A percentile compares a stretch with the other conserved stretches of the same genome.
Evolutionary conservation across 2,888 invertebrate species (phyloP).

Genomic region (Oligia strigilis): DNA sequence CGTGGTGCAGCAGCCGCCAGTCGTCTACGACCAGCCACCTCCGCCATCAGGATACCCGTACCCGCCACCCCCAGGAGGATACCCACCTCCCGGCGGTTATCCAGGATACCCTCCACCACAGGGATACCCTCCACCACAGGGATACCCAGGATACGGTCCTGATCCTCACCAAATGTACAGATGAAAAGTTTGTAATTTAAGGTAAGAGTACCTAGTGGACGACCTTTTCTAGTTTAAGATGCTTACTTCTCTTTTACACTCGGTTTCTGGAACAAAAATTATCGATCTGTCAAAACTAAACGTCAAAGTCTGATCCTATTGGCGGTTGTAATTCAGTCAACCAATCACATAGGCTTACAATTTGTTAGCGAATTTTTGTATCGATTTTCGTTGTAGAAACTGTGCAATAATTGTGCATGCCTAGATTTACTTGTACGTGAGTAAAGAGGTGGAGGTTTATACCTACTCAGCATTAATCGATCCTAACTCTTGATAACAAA

Average conservation of each 20-base stretch:
- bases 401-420: slow-evolving; percentile 26
- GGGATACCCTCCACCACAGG: slow-evolving; percentile 66
- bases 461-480: slow-evolving; percentile 32
- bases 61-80: slow-evolving; percentile 73
- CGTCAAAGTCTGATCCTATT: not conserved
- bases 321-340: not conserved
- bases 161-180: slow-evolving; percentile 73
- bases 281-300: slow-evolving; percentile 10
- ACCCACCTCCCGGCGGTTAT: slow-evolving; percentile 68
- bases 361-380: not conserved
- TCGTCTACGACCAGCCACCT: slow-evolving; percentile 78
- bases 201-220: slow-evolving; percentile 76
- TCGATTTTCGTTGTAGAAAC: not conserved
- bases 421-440: slow-evolving; percentile 19
- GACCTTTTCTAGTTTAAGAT: slow-evolving; percentile 63
- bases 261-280: not conserved
- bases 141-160: slow-evolving; percentile 70
- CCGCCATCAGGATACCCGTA: slow-evolving; percentile 76
- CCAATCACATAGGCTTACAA: not conserved
- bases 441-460: slow-evolving; percentile 25
- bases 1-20: slow-evolving; percentile 80
- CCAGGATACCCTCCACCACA: slow-evolving; percentile 71
- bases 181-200: slow-evolving; percentile 74
- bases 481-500: slow-evolving; percentile 30
- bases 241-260: not conserved